Percentiles rank a stretch among this genome's conserved stretches.
These are phyloP conservation scores for Cryptoprocta ferox DNA, from an alignment of 2,797 vertebrate species.

Conservation along the genomic window DNA sequence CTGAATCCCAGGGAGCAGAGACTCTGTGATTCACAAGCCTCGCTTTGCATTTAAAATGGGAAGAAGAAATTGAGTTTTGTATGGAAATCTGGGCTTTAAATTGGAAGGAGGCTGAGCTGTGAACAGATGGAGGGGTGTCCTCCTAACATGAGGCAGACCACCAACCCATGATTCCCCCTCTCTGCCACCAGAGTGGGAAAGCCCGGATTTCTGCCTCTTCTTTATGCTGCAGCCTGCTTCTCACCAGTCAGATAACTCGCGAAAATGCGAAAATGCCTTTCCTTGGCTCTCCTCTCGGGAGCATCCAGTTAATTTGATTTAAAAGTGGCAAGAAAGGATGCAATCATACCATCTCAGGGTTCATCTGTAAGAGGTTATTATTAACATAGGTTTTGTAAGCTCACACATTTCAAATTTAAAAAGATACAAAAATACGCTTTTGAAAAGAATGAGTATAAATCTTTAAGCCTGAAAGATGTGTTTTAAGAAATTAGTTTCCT, in stretches of 20 bases:
- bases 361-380: conserved; percentile 46
- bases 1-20: conserved; percentile 81
- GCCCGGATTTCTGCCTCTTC: conserved; percentile 87
- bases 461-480: conserved; percentile 44
- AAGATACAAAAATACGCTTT: conserved; percentile 12
- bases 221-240: conserved; percentile 88
- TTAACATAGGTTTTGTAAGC: not conserved
- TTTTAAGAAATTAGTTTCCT: conserved; percentile 48
- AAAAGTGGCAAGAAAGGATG: conserved; percentile 65
- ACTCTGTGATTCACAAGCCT: conserved; percentile 78
- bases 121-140: conserved; percentile 88
- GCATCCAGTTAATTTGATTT: conserved; percentile 72
- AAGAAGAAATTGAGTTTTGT: conserved; percentile 86
- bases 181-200: conserved; percentile 90
- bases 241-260: conserved; percentile 83
- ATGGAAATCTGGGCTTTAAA: conserved; percentile 84
- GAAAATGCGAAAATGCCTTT: conserved; percentile 70
- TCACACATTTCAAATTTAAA: conserved; percentile 34
- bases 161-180: conserved; percentile 89
- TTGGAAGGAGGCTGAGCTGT: conserved; percentile 85
- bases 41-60: conserved; percentile 86
- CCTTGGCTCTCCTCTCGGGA: conserved; percentile 58
- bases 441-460: conserved; percentile 18
- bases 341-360: not conserved
- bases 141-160: conserved; percentile 86